Percentiles rank a stretch among this genome's conserved stretches.
phyloP scores from a whole-genome alignment of 92 coral and sea anemone genomes.

The Galaxea fascicularis region DNA sequence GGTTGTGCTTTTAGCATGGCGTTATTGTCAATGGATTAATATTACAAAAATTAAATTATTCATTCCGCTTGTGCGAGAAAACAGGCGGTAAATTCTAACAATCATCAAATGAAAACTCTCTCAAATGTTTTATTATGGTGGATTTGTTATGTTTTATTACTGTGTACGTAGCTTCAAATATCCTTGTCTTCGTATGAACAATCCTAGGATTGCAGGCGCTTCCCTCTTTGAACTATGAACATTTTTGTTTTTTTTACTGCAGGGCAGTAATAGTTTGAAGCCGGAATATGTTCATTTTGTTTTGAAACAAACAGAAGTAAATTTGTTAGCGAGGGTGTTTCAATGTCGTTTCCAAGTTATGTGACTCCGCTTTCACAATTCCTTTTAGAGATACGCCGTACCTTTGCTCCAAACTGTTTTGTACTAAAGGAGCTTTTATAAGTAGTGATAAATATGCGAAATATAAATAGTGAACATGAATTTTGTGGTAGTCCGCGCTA shows the following conservation, averaged over 20 bases:
- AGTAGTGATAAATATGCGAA: background rate
- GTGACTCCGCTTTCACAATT: background rate
- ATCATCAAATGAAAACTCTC: background rate
- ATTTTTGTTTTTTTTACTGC: background rate
- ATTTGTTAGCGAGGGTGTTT: background rate
- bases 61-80: background rate
- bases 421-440: background rate
- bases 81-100: background rate
- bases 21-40: background rate
- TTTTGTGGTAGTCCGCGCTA: background rate
- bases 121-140: background rate
- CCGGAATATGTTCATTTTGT: background rate
- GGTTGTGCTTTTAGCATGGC: background rate
- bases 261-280: background rate
- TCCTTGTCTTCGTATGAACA: background rate
- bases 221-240: background rate
- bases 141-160: background rate
- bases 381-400: too few species aligned
- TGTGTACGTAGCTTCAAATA: too few species aligned
- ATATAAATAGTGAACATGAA: background rate
- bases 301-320: background rate
- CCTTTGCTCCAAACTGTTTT: background rate
- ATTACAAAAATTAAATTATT: slow-evolving; percentile 15
- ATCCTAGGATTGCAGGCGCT: background rate
- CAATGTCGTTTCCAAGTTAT: background rate